These are phyloP conservation scores for Leucania comma DNA, from an alignment of 2,888 invertebrate species.

Conservation along the genomic window DNA sequence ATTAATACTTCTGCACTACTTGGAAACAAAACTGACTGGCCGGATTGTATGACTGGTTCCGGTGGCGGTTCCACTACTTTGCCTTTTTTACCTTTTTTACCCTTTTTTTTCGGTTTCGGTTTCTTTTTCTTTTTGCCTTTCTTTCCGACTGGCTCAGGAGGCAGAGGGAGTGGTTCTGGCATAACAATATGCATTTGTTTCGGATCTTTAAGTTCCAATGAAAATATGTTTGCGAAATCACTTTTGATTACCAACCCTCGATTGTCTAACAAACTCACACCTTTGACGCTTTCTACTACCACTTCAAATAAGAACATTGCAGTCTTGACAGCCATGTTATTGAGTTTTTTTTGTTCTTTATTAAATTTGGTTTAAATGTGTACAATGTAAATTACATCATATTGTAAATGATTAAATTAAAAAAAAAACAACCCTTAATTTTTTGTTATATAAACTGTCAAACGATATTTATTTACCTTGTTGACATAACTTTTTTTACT, in stretches of 20 bases:
- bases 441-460: conserved; percentile 5
- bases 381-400: conserved; percentile 31
- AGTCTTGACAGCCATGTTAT: conserved; percentile 80
- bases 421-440: conserved; percentile 5
- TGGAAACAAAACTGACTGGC: conserved; percentile 85
- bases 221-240: conserved; percentile 86
- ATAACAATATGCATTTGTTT: conserved; percentile 86
- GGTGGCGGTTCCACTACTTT: conserved; percentile 76
- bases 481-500: conserved; percentile 1
- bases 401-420: conserved; percentile 19
- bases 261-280: conserved; percentile 78
- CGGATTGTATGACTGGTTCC: conserved; percentile 84
- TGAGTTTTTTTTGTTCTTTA: conserved; percentile 44
- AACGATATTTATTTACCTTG: conserved; percentile 19
- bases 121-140: conserved; percentile 74
- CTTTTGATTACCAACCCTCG: conserved; percentile 80
- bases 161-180: conserved; percentile 84
- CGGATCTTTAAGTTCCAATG: conserved; percentile 85
- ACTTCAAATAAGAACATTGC: conserved; percentile 87
- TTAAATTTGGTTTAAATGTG: conserved; percentile 49
- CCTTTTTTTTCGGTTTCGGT: conserved; percentile 77
- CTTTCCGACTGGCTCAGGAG: conserved; percentile 82
- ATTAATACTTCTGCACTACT: conserved; percentile 83
- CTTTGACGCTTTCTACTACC: conserved; percentile 81
- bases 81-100: conserved; percentile 74